Base-by-base conservation (phyloP, 2,113 vertebrate genomes). In the Neodontobutis hainanensis region DNA sequence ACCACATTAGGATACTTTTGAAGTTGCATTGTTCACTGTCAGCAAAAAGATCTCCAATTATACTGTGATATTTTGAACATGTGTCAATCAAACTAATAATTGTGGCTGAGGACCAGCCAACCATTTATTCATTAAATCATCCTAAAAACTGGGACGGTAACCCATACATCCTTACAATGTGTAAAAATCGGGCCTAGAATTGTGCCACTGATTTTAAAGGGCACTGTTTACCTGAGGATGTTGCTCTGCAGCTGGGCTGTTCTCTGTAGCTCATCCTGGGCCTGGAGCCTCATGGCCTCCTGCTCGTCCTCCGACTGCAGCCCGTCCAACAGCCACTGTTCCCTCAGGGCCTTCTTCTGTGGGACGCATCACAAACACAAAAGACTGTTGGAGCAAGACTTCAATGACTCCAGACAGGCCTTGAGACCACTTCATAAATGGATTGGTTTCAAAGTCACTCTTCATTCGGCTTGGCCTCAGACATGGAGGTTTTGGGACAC, bases 291-390 rank as follows among this genome's bases (percentile, higher is more conserved):
- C 90, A 93, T 93, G 79, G 95, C 94, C 73, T 97, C 94, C 77
- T 95, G 94, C 43, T 98, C 95, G 81, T 95, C 93, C 63, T 94
- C 92, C 1, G 89, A 93, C 70, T 94, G 90, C 52, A 98, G 78
- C 40, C 97, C 97, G 35, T 98, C 97, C 89, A 97, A 94, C 68
- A 99, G 94, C 97, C 97, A 99, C 85, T 96, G 95, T 77, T 99
- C 97, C 76, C 97, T 80, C 78, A 97, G 82, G 51, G 92, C 86
- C 68, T 99, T 99, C 91, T 98, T 98, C 97, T 99, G 78, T 83
- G 50, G 77, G 46, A 60, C 58, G 84, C 47, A 80, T 9, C 34
- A 5, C 11, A 60, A 44, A 75, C 58, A 69, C 32, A 70, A 5
- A 12, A 46, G 44, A 43, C 44, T 46, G 44, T 11, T 11, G 11